These are phyloP conservation scores for Halcyon chelicuti DNA, from an alignment of 2,797 vertebrate genomes.

Conservation along the genomic window DNA sequence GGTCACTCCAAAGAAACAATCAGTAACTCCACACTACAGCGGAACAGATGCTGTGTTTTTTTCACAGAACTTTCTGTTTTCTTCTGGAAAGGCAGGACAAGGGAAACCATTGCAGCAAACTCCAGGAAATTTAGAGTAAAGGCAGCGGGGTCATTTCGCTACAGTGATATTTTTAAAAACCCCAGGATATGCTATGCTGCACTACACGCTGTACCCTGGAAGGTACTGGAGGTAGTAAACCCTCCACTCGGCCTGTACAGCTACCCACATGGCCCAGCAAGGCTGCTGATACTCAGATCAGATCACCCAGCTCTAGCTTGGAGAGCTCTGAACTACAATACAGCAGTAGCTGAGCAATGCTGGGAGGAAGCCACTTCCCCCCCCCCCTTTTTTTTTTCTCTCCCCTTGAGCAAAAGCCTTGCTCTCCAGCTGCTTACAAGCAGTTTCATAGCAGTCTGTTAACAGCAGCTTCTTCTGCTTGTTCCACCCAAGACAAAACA, in stretches of 20 bases:
- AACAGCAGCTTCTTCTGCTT: neutral
- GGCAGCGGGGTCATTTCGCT: neutral
- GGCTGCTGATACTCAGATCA: neutral
- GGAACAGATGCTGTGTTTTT: neutral
- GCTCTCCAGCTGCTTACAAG: neutral
- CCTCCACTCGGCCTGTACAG: neutral
- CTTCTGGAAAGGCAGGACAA: neutral
- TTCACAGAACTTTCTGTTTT: neutral
- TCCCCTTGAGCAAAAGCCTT: neutral
- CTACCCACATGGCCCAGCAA: neutral
- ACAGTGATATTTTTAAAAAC: neutral
- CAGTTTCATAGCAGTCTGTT: neutral
- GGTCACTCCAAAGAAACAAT: neutral
- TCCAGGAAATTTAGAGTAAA: neutral
- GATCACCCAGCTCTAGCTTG: neutral
- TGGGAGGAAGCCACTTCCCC: neutral
- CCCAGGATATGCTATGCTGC: neutral
- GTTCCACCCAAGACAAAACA: neutral
- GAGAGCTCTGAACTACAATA: neutral
- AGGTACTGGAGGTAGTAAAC: neutral
- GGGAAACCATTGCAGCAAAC: neutral
- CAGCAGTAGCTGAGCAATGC: accelerated
- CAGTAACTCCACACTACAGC: neutral
- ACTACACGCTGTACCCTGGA: neutral
- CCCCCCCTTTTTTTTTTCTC: neutral